A percentile compares a stretch with the other conserved stretches of the same genome.
Evolutionary conservation across 2,888 invertebrate genomes (phyloP).

Genomic region (Scaptomyza cyrtandrae): DNA sequence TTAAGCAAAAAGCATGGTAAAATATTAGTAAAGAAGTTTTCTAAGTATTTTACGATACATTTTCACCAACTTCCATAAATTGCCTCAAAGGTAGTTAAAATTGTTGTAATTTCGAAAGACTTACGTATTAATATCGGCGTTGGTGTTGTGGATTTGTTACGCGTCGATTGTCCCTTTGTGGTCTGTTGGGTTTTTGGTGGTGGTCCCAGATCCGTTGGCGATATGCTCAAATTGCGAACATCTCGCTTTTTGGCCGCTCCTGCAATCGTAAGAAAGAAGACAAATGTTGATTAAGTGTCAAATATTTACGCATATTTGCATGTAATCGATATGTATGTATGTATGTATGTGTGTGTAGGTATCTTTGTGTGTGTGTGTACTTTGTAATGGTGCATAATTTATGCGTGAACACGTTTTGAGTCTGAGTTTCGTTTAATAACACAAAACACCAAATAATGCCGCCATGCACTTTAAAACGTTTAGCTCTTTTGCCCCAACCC

Average conservation of each 20-base stretch:
- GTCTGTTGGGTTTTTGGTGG: constrained; percentile 85
- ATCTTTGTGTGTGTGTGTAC: background rate
- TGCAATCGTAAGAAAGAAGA: constrained; percentile 58
- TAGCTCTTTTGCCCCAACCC: background rate
- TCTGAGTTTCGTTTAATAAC: constrained; percentile 4
- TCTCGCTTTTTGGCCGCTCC: constrained; percentile 85
- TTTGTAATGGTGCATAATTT: constrained; percentile 54
- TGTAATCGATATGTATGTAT: constrained; percentile 34
- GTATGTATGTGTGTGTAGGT: background rate
- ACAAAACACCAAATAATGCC: constrained; percentile 8
- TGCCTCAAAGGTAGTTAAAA: too few species aligned
- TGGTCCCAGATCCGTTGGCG: constrained; percentile 85
- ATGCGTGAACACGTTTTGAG: constrained; percentile 66
- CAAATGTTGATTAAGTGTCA: constrained; percentile 14
- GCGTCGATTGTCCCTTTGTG: constrained; percentile 81
- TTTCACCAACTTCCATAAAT: too few species aligned
- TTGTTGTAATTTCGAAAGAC: constrained; percentile 23
- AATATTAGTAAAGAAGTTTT: too few species aligned
- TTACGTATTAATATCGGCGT: constrained; percentile 82
- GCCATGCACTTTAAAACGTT: constrained; percentile 24
- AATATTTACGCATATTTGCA: constrained; percentile 25
- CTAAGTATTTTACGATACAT: too few species aligned
- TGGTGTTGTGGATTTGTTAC: constrained; percentile 77
- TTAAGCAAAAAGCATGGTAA: too few species aligned
- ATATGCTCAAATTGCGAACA: constrained; percentile 85